A percentile compares a stretch with the other conserved stretches of the same genome.
Conservation (phyloP, 2,797 vertebrate species). For the Cichlasoma orientale region DNA sequence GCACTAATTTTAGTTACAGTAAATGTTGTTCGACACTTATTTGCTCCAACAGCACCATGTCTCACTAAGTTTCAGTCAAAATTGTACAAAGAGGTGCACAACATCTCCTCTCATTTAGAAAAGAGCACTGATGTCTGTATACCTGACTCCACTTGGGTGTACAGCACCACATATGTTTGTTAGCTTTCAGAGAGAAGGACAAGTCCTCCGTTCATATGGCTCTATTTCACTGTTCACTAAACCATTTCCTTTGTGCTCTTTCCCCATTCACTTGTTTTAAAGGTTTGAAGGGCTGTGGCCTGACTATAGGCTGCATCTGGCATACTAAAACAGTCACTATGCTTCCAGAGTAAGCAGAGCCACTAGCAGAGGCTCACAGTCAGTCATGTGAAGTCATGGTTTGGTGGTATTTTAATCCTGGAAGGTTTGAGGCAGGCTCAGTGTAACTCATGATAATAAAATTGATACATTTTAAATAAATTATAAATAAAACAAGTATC, state of each 20-base stretch:
- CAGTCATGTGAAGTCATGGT: background rate
- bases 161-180: constrained; percentile 25
- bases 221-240: constrained; percentile 55
- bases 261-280: constrained; percentile 31
- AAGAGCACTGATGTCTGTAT: constrained; percentile 12
- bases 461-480: background rate
- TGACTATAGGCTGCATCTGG: background rate
- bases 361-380: background rate
- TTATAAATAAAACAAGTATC: background rate
- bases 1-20: too few relatives aligned
- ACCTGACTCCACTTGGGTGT: background rate
- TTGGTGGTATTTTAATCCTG: background rate
- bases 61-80: background rate
- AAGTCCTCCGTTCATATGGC: constrained; percentile 22
- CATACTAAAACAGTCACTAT: constrained; percentile 17
- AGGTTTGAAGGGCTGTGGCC: constrained; percentile 19
- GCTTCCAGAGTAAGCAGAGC: background rate
- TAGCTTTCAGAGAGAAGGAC: constrained; percentile 33
- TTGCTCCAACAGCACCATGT: background rate
- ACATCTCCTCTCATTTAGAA: constrained; percentile 23
- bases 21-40: background rate
- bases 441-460: background rate
- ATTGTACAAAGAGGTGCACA: background rate
- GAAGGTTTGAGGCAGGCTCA: background rate
- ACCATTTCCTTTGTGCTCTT: constrained; percentile 11